Base-by-base conservation (phyloP, 2,888 invertebrate genomes). In the Oscheius onirici region DNA sequence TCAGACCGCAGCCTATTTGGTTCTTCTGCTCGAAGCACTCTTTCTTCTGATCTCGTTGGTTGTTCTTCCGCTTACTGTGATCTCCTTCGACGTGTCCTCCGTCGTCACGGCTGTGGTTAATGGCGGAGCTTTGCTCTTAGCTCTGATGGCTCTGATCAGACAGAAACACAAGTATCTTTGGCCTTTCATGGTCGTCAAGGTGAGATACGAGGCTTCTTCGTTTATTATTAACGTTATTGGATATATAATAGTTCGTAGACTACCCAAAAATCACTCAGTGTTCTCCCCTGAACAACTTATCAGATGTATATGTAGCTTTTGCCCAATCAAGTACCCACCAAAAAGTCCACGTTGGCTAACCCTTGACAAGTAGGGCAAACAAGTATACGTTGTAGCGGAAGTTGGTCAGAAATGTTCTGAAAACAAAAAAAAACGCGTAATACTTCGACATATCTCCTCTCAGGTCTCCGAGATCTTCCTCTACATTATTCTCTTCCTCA, bases 111-210 rank as follows among this genome's bases (percentile, higher is more conserved):
- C 73, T 11, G 26, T 79, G 5, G 71, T 75, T 17, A 71, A 52
- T 66, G 78, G 78, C 43, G 73, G 76, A 26, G 73, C 75, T 20
- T 73, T 76, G 69, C 49, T 73, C 11, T 73, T 76, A 67, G 74
- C 78, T n/a, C 44, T 60, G 11, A 22, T 79, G 41, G 76, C 76
- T 10, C 28, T 79, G 5, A 22, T 46, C 17, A 46, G 75, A 20
- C 72, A 73, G 28, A 61, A 73, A 28, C 76, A 79, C 44, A 67
- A 69, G 20, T 61, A 76, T 20, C 63, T 79, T 15, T 76, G 76
- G 78, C 76, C 78, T 1, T 75, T 79, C 20, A 79, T 79, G 22
- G 73, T 76, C 46, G 49, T 76, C 60, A 79, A 79, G 61, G 78
- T 69, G 34, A 34, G 69, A 8, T 6, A n/a, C n/a, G n/a, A n/a